Percentiles rank a stretch among this genome's conserved stretches.
phyloP scores from a whole-genome alignment of 2,113 vertebrate genomes.

The Melanotaenia duboulayi region DNA sequence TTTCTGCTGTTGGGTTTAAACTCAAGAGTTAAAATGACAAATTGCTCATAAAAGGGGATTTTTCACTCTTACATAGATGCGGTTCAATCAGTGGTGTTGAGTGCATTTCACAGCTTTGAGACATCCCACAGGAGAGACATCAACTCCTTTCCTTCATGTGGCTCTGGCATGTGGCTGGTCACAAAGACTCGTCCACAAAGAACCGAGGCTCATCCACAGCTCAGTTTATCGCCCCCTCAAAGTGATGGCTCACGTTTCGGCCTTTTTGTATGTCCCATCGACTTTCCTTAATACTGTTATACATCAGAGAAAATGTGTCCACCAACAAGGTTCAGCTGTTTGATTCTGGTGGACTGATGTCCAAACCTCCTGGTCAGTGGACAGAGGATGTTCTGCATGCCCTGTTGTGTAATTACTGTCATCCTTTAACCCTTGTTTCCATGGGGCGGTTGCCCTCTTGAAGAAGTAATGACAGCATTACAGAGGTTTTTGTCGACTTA shows the following conservation, averaged over 20 bases:
- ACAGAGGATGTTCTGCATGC: background rate
- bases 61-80: conserved; percentile 13
- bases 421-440: background rate
- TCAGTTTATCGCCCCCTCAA: background rate
- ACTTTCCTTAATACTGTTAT: conserved; percentile 22
- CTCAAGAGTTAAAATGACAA: conserved; percentile 51
- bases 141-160: background rate
- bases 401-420: background rate
- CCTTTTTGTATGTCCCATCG: background rate
- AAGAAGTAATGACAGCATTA: background rate
- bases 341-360: conserved; percentile 3
- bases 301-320: conserved; percentile 23
- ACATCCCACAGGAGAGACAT: conserved; percentile 11
- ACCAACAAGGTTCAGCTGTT: background rate
- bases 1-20: conserved; percentile 9
- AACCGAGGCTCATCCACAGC: background rate
- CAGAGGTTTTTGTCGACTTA: conserved; percentile 3
- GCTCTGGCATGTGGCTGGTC: background rate
- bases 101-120: background rate
- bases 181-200: background rate
- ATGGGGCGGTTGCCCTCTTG: background rate
- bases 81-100: background rate
- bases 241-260: background rate
- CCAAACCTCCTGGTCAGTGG: background rate
- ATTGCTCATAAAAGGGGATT: conserved; percentile 36